A percentile compares a stretch with the other conserved stretches of the same genome.
Evolutionary conservation across 2,113 vertebrate genomes (phyloP).

Genomic region (Tyto alba): DNA sequence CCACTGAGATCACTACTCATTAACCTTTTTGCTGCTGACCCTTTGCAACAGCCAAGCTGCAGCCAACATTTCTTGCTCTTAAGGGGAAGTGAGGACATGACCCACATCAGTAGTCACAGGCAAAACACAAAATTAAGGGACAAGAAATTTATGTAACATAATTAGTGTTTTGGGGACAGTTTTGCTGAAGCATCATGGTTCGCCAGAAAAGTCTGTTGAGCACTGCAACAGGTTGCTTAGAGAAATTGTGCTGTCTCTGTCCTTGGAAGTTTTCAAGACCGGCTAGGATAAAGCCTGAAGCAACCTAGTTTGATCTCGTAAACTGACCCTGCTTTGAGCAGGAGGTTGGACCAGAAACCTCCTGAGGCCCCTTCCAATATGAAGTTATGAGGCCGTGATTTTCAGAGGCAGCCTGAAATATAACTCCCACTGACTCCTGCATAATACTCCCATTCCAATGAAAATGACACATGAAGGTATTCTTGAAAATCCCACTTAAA

Average conservation of each 20-base stretch:
- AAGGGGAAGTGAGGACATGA: not conserved
- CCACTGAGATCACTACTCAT: not conserved
- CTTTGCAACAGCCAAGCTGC: not conserved
- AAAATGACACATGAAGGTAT: not conserved
- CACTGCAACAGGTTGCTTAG: not conserved
- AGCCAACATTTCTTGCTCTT: not conserved
- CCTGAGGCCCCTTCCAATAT: not conserved
- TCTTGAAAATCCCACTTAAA: not conserved
- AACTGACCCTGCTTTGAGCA: not conserved
- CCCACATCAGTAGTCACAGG: not conserved
- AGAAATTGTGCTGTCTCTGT: not conserved
- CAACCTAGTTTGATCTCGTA: not conserved
- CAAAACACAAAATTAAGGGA: not conserved
- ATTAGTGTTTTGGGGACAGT: not conserved
- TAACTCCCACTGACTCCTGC: not conserved
- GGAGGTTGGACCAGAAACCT: not conserved
- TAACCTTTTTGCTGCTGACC: not conserved
- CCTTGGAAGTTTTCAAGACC: not conserved
- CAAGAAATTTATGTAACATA: not conserved
- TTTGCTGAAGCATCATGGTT: not conserved
- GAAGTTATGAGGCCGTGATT: not conserved
- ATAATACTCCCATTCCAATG: not conserved
- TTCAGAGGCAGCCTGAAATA: not conserved
- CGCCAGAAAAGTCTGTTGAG: rapidly evolving
- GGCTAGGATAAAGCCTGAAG: not conserved